Conservation (phyloP, 2,888 invertebrate species). For the Perizoma affinitatum region DNA sequence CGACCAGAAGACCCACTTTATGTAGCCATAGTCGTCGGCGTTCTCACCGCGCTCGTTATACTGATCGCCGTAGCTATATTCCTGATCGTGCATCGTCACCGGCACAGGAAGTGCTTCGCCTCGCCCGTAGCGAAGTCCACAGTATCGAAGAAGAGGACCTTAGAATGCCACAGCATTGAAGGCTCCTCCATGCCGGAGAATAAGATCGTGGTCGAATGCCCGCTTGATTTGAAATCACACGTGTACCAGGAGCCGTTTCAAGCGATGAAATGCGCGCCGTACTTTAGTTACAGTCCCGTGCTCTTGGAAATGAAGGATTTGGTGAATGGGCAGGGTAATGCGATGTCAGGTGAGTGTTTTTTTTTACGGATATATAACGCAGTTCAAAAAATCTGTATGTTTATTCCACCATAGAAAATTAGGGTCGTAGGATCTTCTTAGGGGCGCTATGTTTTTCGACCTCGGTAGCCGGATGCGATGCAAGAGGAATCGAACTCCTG, state of each 20-base stretch:
- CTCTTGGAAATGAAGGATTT: conserved; percentile 90
- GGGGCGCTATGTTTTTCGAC: too few relatives aligned
- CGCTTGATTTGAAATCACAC: conserved; percentile 86
- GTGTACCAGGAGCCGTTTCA: conserved; percentile 93
- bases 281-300: conserved; percentile 90
- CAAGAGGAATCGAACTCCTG: too few relatives aligned
- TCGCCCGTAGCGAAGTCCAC: conserved; percentile 15
- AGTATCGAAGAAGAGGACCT: conserved; percentile 69
- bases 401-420: too few relatives aligned
- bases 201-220: conserved; percentile 83
- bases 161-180: conserved; percentile 84
- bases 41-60: conserved; percentile 89
- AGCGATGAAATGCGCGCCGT: conserved; percentile 89
- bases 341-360: conserved; percentile 64
- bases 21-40: conserved; percentile 91
- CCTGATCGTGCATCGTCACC: conserved; percentile 88
- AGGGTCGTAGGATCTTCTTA: too few relatives aligned
- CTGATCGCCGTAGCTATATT: conserved; percentile 89
- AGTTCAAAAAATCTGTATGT: too few relatives aligned
- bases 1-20: conserved; percentile 89
- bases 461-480: too few relatives aligned
- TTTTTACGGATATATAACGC: too few relatives aligned
- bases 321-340: conserved; percentile 74
- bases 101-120: conserved; percentile 87
- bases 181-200: conserved; percentile 80